Base-by-base conservation (phyloP, 2,797 vertebrate genomes). In the Squalus acanthias region DNA sequence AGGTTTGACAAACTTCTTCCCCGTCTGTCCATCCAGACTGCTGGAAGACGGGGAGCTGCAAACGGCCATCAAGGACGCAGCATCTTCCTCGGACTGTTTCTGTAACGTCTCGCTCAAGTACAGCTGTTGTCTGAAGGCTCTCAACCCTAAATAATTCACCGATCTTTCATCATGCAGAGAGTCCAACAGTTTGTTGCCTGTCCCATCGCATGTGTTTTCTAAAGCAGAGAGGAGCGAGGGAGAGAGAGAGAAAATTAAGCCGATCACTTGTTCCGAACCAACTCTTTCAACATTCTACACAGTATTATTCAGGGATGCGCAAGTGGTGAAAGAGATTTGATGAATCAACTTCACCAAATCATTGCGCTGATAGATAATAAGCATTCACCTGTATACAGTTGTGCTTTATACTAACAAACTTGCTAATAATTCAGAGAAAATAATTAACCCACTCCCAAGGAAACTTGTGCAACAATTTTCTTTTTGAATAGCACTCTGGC, bases 1-100 rank as follows among this genome's bases (percentile, higher is more conserved):
- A 96, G 99, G 98, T 97, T 99, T 99, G 96, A 99, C 98, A 97
- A 99, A 97, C 97, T 99, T 99, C 97, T 99, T 98, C 95, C 99
- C 98, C 0, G 98, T 98, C 99, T 99, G 99, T 0, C 98, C 98
- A 96, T 99, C 99, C 97, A 99, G 97, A 97, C 98, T 99, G 98
- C 98, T 98, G 96, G 99, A 98, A 10, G 99, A 99, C 0, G 98
- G 99, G 20, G 99, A 99, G 65, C 98, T 98, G 96, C 98, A 98
- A 85, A 99, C 97, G 24, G 98, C 98, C 97, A 99, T 98, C 0
- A 98, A 98, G 50, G 69, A 13, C 26, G 70, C 50, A n/a, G 94
- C 50, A 96, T 99, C 98, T 0, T 99, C 99, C 67, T 99, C 99
- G 39, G 98, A 98, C 96, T 98, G 98, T 96, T 98, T 98, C 96